Base-by-base conservation (phyloP, 30 jellyfish, hydroid and myxozoan species). In the Chrysaora quinquecirrha region DNA sequence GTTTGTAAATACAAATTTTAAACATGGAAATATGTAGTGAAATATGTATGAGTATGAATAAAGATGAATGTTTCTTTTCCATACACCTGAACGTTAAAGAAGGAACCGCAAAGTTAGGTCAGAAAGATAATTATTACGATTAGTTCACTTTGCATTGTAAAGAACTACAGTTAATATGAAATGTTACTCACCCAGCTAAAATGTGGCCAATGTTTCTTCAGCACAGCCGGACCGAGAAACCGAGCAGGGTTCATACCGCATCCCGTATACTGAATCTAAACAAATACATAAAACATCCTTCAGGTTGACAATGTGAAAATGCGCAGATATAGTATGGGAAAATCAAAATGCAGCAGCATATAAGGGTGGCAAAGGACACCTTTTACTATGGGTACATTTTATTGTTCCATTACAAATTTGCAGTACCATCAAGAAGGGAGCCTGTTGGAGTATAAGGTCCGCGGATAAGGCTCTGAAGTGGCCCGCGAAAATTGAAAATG, bases 231-330 rank as follows among this genome's bases (percentile, higher is more conserved):
- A 7, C 84, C 96, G 20, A 88, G 77, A 2, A 87, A 93, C 1
- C 96, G 62, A 25, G 93, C 96, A 16, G 96, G 96, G 35, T 88
- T 88, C 60, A 88, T 78, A 0, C 96, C 92, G 21, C 96, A 88
- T 9, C 92, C 73, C 1, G 96, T 88, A 76, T 75, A 78, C 7
- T 91, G 96, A 22, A 88, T 35, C 96, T 88, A 77, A 48, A 74
- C 11, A 34, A 1, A 14, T n/a, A 52, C 20, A 76, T 12, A 22
- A 34, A 2, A 9, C 7, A 64, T 29, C 4, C 27, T 3, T 46
- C 27, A 3, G 35, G 67, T 47, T 14, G 3, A 10, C 3, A 21
- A 64, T 4, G 6, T 23, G 20, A 16, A 20, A 16, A 43, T 43
- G 58, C 58, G 16, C 9, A 43, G 16, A 6, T 16, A 6, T 43